Evolutionary conservation across 35 echinoderm and acorn worm species (phyloP).

Genomic region (Patiria miniata): DNA sequence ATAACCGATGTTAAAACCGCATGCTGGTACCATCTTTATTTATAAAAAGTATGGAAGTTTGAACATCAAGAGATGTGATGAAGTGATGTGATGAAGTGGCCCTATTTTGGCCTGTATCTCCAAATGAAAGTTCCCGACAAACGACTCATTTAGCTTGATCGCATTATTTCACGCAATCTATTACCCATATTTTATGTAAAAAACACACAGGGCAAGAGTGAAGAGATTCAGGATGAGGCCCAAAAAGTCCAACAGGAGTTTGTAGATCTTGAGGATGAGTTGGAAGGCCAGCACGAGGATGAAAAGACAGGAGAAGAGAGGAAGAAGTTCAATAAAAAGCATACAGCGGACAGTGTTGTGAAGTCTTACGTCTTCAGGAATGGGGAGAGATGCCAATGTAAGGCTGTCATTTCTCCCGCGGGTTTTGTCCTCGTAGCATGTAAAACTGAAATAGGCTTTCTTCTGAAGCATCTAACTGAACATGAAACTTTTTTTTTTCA

Average conservation of each 20-base stretch:
- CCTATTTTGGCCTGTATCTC: no score
- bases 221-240: conserved; percentile 18
- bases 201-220: neutral
- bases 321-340: no score
- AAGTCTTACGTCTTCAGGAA: conserved; percentile 26
- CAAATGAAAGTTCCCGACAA: no score
- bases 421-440: neutral
- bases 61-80: no score
- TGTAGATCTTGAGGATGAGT: conserved; percentile 29
- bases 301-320: no score
- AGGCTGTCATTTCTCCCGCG: neutral
- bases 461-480: no score
- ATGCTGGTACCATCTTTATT: no score
- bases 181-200: neutral
- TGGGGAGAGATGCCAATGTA: conserved; percentile 56
- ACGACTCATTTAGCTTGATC: neutral
- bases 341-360: neutral
- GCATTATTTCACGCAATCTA: neutral
- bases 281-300: conserved; percentile 28
- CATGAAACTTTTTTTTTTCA: no score
- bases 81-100: no score
- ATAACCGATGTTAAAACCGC: no score
- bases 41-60: no score
- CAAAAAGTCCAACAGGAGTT: conserved; percentile 33
- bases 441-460: no score